Evolutionary conservation across 2,797 vertebrate species (phyloP).

Genomic region (Pteropus rufus): DNA sequence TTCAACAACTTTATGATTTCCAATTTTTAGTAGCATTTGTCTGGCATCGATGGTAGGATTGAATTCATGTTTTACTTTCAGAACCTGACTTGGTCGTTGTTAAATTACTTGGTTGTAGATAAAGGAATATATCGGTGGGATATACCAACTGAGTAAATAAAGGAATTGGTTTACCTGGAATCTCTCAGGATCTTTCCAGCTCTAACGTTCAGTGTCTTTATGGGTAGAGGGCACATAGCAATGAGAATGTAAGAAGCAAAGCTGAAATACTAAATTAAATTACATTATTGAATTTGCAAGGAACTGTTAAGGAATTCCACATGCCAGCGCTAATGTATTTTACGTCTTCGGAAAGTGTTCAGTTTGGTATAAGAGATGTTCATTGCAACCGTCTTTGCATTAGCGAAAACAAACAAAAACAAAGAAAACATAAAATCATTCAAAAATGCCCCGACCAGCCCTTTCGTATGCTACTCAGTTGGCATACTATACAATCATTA

Average conservation of each 20-base stretch:
- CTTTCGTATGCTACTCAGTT: background rate
- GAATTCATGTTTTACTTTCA: background rate
- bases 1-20: background rate
- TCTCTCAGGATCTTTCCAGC: background rate
- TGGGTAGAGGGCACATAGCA: background rate
- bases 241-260: background rate
- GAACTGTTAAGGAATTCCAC: background rate
- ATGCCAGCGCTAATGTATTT: background rate
- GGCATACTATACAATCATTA: background rate
- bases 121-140: background rate
- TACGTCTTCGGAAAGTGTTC: background rate
- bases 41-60: background rate
- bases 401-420: conserved; percentile 25
- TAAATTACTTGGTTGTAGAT: background rate
- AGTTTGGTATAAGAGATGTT: background rate
- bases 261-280: conserved; percentile 27
- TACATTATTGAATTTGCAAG: background rate
- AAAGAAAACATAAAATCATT: conserved; percentile 12
- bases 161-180: background rate
- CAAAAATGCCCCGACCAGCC: background rate
- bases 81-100: background rate
- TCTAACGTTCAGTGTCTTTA: background rate
- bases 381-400: background rate
- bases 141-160: background rate
- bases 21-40: background rate